Base-by-base conservation (phyloP, 2,888 invertebrate species). In the Lepidocyrtoides sp. region DNA sequence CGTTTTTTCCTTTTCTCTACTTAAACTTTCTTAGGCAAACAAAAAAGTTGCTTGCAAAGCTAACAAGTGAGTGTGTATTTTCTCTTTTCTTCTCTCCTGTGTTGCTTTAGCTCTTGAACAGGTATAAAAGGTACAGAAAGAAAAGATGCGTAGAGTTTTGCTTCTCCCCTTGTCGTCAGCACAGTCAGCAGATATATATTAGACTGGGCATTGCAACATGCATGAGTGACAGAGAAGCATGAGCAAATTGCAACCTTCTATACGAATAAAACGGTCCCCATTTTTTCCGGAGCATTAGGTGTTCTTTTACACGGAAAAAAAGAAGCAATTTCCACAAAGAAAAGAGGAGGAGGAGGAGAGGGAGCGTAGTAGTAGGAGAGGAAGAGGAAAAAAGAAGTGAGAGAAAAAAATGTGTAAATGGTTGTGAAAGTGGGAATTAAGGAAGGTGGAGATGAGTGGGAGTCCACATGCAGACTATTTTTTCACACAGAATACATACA, bases 211-310 rank as follows among this genome's bases (percentile, higher is more conserved):
- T 29, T 32, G 79, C 79, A 54, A 79, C 79, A 51, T 79, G 17
- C 54, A 32, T 8, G 44, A 17, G 3, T 4, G n/a, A 36, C 69
- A 51, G 51, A n/a, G 54, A 51, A 57, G 12, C 29, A 26, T 10
- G 5, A 44, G 14, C 44, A 72, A 60, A 48, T n/a, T 14, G 48
- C 66, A 66, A 32, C 14, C 14, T n/a, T n/a, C n/a, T 66, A 26
- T 29, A 66, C 48, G n/a, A 32, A 32, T n/a, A 32, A 48, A 51
- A 79, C 79, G 79, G 54, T 32, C 57, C 32, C 51, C n/a, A 75
- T 66, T 88, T 87, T 88, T 88, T 51, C 48, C 87, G 66, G 88
- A 23, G 88, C 69, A 81, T 88, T 88, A 88, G 81, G 88, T 60
- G 69, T 88, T 81, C 81, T 77, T 51, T 81, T 88, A 81, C 41